Percentiles rank a stretch among this genome's conserved stretches.
phyloP scores from a whole-genome alignment of 2,888 invertebrate species.

The Meandrusa payeni region DNA sequence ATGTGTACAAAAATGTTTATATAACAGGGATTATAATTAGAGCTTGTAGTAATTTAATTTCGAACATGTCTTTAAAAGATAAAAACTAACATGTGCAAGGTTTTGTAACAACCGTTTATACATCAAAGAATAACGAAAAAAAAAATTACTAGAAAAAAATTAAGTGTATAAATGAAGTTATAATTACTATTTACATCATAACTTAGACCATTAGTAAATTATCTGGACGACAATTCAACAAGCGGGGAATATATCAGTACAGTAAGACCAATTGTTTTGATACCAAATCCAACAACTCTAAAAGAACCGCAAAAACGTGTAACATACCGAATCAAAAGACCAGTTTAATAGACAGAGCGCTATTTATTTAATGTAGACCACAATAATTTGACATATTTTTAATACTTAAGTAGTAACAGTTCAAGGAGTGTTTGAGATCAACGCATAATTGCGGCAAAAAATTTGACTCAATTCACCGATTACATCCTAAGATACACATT shows the following conservation, averaged over 20 bases:
- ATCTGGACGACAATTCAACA: constrained; percentile 7
- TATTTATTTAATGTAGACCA: constrained; percentile 44
- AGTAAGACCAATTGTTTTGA: no score
- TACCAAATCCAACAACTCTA: constrained; percentile 12
- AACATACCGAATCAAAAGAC: constrained; percentile 45
- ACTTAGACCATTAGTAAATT: constrained; percentile 14
- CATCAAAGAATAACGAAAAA: constrained; percentile 21
- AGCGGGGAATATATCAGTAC: constrained; percentile 10
- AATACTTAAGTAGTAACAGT: constrained; percentile 52
- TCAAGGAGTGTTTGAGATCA: constrained; percentile 68
- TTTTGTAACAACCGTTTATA: constrained; percentile 15
- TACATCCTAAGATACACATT: constrained; percentile 48
- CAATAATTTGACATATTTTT: constrained; percentile 47
- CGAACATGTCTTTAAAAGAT: no score
- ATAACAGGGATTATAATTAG: no score
- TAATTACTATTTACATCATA: constrained; percentile 21
- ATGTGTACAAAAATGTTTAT: no score
- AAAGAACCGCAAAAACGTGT: constrained; percentile 14
- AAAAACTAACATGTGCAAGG: constrained; percentile 12
- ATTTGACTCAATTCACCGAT: constrained; percentile 72
- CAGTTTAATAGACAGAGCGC: constrained; percentile 42
- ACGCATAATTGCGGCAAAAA: constrained; percentile 53
- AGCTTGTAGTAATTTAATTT: no score
- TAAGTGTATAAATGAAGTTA: constrained; percentile 16
- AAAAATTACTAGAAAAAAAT: constrained; percentile 17